Evolutionary conservation across 2,113 vertebrate species (phyloP).

Genomic region (Pelodiscus sinensis): DNA sequence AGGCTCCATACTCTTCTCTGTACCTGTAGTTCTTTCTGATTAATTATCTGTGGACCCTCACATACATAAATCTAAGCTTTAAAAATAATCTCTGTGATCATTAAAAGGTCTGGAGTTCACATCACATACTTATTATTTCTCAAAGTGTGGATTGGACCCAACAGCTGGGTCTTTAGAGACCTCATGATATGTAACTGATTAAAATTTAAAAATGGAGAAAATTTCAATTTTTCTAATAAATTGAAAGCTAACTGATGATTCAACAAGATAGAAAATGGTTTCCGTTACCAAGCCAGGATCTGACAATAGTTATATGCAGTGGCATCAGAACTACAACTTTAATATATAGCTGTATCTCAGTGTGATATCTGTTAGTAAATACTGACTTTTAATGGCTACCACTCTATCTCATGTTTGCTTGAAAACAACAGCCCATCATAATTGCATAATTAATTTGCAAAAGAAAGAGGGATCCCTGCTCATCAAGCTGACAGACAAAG

Average conservation of each 20-base stretch:
- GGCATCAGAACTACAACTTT: background rate
- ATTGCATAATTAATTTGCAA: background rate
- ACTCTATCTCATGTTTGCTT: background rate
- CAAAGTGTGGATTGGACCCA: background rate
- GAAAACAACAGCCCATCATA: background rate
- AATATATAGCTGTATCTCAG: background rate
- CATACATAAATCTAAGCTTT: conserved; percentile 20
- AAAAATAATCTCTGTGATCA: conserved; percentile 7
- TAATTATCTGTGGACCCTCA: background rate
- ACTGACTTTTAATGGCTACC: background rate
- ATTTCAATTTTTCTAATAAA: background rate
- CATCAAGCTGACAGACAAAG: background rate
- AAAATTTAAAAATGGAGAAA: background rate
- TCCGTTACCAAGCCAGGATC: background rate
- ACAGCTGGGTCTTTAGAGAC: background rate
- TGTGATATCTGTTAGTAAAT: background rate
- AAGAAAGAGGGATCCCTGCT: background rate
- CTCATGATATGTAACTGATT: background rate
- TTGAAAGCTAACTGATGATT: background rate
- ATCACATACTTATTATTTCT: background rate
- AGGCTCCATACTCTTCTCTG: background rate
- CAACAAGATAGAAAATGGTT: background rate
- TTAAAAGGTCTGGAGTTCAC: background rate
- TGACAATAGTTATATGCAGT: background rate
- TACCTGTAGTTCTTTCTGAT: background rate